Evolutionary conservation across 2,797 vertebrate genomes (phyloP), one percentile per base, ranked within the genome.

Genomic region (Xenentodon cancila): DNA sequence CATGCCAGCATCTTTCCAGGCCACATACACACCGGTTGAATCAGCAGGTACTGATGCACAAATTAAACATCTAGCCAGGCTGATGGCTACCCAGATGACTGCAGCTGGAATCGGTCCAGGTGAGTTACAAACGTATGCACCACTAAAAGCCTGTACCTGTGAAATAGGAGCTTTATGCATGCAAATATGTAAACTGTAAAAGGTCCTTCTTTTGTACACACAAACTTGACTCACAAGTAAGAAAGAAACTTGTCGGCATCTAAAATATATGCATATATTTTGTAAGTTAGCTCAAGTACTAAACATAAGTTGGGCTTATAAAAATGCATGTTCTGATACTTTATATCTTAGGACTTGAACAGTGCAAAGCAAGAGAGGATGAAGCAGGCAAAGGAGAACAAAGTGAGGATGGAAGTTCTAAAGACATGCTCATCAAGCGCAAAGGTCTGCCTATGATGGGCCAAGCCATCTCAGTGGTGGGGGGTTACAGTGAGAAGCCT

Each of bases 1-100:
- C 81, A 99, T 99, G 97, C 97, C 97, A 0, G 97, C 97, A 0
- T 98, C 97, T 68, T 99, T 99, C 89, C 97, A 98, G 89, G 94
- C 97, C 60, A 98, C 97, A 1, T 99, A 99, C 79, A 99, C 97
- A 0, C 97, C 97, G 0, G 97, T 99, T 45, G 97, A 99, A 81
- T 99, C 97, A 0, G 97, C 97, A 0, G 97, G 97, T 68, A 99
- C 97, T 0, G 96, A 97, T 1, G 95, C 95, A 1, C 97, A 99
- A 73, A 99, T 98, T 68, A 96, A 96, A 59, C 97, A 99, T 81
- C 82, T 99, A 57, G 93, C 95, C 15, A 86, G 97, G 7, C 92
- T 99, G 17, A 97, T 98, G 96, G 96, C 97, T 59, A 96, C 96
- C 0, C 97, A 99, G 92, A 98, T 99, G 96, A 97, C 96, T 0